Percentiles rank a stretch among this genome's conserved stretches.
These are phyloP conservation scores for Pardosa pseudoannulata DNA, from an alignment of 2,888 invertebrate species.

Conservation along the genomic window DNA sequence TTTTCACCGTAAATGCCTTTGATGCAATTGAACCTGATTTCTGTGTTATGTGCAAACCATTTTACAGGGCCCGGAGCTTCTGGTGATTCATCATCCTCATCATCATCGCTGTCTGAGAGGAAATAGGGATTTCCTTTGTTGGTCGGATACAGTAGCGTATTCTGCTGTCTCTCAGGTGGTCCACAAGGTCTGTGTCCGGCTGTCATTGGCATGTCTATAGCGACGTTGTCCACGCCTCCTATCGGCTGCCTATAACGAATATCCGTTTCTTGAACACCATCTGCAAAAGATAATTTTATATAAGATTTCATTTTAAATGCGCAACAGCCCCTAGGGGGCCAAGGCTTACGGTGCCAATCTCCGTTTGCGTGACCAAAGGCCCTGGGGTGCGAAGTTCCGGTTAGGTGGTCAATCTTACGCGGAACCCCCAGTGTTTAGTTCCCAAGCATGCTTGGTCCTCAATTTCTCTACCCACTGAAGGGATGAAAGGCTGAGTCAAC, in stretches of 20 bases:
- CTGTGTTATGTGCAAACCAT: constrained; percentile 84
- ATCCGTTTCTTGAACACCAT: constrained; percentile 74
- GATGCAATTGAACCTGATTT: constrained; percentile 89
- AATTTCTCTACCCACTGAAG: too few species aligned
- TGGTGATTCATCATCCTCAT: not conserved
- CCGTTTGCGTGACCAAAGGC: too few species aligned
- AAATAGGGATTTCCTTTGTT: not conserved
- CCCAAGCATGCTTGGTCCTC: too few species aligned
- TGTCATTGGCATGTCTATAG: constrained; percentile 79
- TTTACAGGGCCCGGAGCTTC: not conserved
- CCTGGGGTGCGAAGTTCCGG: too few species aligned
- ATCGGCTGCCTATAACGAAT: constrained; percentile 69
- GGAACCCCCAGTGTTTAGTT: too few species aligned
- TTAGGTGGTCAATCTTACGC: too few species aligned
- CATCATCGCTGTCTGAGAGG: not conserved
- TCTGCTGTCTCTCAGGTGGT: constrained; percentile 85
- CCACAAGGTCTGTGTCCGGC: constrained; percentile 79
- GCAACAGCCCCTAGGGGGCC: too few species aligned
- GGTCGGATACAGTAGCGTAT: constrained; percentile 82
- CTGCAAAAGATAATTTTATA: too few species aligned
- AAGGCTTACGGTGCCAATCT: too few species aligned
- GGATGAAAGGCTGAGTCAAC: too few species aligned
- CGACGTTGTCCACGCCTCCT: constrained; percentile 74
- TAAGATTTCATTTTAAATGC: too few species aligned
- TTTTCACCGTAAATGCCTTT: constrained; percentile 86